Percentiles rank a stretch among this genome's conserved stretches.
These are phyloP conservation scores for Miniopterus natalensis DNA, from an alignment of 2,113 vertebrate genomes.

Conservation along the genomic window DNA sequence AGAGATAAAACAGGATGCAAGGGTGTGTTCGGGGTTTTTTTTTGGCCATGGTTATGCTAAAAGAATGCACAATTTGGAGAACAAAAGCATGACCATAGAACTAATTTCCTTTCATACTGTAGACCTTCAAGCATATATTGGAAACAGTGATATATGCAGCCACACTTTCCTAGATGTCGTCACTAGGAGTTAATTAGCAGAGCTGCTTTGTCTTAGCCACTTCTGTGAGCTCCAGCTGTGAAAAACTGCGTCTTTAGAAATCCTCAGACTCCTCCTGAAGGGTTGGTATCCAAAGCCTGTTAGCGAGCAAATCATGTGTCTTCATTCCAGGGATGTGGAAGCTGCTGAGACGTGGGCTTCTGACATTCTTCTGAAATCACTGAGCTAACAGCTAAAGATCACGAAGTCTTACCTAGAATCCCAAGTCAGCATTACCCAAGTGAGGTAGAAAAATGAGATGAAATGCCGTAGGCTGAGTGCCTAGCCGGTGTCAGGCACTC, in stretches of 20 bases:
- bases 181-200: background rate
- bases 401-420: background rate
- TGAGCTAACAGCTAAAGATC: background rate
- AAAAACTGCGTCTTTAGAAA: background rate
- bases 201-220: background rate
- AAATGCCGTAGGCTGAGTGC: background rate
- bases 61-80: background rate
- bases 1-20: background rate
- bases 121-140: background rate
- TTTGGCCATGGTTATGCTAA: constrained; percentile 12
- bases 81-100: background rate
- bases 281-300: background rate
- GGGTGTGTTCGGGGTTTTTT: background rate
- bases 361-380: background rate
- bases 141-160: background rate
- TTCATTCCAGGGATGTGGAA: background rate
- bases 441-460: background rate
- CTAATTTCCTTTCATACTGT: background rate
- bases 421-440: background rate
- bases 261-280: background rate
- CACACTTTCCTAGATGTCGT: background rate
- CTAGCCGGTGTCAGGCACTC: background rate
- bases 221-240: background rate
- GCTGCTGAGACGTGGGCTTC: background rate
- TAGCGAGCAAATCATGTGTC: background rate